Evolutionary conservation across 2,113 vertebrate genomes (phyloP).

Genomic region (Crotalus horridus): DNA sequence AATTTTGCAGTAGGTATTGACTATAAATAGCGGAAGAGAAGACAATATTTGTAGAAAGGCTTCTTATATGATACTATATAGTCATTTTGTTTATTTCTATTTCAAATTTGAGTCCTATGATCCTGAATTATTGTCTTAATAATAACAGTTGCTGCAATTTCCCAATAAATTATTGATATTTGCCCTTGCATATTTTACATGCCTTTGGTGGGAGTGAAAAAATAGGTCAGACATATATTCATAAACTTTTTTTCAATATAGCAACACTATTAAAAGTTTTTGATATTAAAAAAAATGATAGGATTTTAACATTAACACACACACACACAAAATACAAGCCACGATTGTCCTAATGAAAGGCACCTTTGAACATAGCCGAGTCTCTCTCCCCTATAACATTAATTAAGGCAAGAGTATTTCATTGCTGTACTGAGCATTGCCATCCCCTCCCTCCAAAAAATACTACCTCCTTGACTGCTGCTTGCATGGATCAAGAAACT

Average conservation of each 20-base stretch:
- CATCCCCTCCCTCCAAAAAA: neutral
- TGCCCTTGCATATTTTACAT: neutral
- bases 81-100: slow-evolving; percentile 15
- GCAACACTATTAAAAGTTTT: slow-evolving; percentile 47
- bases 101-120: neutral
- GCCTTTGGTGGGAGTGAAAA: slow-evolving; percentile 19
- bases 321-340: slow-evolving; percentile 21
- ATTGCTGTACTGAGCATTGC: neutral
- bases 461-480: neutral
- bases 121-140: neutral
- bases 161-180: neutral
- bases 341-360: neutral
- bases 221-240: slow-evolving; percentile 36
- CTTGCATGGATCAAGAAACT: neutral
- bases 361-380: neutral
- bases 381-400: neutral
- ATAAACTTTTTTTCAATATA: slow-evolving; percentile 23
- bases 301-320: neutral
- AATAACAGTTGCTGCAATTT: slow-evolving; percentile 7
- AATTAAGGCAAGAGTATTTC: neutral
- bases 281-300: slow-evolving; percentile 37
- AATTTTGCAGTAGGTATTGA: neutral
- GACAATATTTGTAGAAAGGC: neutral
- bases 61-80: neutral
- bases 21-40: neutral